Conservation (phyloP, 2,888 invertebrate genomes). For the Brenthis ino region DNA sequence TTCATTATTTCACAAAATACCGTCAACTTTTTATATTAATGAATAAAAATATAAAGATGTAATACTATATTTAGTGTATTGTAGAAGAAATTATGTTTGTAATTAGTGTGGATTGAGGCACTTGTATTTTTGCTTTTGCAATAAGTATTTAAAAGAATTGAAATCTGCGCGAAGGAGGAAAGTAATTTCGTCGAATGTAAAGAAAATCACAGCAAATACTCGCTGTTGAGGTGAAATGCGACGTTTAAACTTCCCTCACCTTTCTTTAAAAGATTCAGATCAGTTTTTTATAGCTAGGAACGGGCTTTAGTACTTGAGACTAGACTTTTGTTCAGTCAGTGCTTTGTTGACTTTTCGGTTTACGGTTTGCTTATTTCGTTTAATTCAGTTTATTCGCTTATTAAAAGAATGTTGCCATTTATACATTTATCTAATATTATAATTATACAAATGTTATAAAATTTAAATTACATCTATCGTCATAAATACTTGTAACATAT, state of each 20-base stretch:
- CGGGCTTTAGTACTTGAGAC: conserved; percentile 6
- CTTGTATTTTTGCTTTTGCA: not conserved
- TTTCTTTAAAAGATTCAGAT: conserved; percentile 23
- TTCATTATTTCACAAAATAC: no score
- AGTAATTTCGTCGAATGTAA: conserved; percentile 34
- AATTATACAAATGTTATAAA: not conserved
- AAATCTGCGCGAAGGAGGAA: conserved; percentile 19
- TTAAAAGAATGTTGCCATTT: not conserved
- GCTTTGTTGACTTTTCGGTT: conserved; percentile 11
- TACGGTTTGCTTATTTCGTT: conserved; percentile 11
- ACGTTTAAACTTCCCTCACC: conserved; percentile 22
- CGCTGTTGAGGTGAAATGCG: conserved; percentile 32
- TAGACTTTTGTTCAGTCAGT: conserved; percentile 16
- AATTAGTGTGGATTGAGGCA: not conserved
- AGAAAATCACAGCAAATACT: conserved; percentile 31
- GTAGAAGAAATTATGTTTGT: not conserved
- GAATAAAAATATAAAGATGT: no score
- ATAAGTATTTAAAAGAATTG: conserved; percentile 13
- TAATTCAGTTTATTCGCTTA: conserved; percentile 1
- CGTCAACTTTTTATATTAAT: no score
- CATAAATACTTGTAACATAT: conserved; percentile 15
- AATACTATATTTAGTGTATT: no score
- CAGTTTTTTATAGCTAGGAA: conserved; percentile 18
- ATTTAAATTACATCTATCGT: conserved; percentile 8
- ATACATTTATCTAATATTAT: not conserved